Evolutionary conservation across 2,113 vertebrate genomes (phyloP), one percentile per base, ranked within the genome.

Genomic region (Panthera uncia): DNA sequence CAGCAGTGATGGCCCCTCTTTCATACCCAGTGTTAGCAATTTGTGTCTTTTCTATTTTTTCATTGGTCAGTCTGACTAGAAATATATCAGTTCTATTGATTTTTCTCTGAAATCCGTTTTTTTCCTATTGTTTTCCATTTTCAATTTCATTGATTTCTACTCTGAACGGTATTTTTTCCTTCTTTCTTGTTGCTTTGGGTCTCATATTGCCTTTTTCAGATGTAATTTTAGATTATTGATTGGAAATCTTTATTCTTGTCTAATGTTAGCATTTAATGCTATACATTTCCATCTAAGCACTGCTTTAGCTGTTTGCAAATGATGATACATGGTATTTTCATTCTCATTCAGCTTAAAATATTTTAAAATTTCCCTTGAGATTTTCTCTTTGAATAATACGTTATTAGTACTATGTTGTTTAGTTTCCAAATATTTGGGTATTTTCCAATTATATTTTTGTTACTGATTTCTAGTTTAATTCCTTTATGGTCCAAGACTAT

Each of bases 381-480:
- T 23, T 57, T 68, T 29, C 41, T 96, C 36, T 94, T 89, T 9
- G 21, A 55, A 12, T 25, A 14, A 33, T 79, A 71, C 5, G 21
- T n/a, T 78, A 88, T 82, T 83, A 55, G 23, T 27, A 88, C 13
- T 78, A 31, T 48, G 11, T 38, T 91, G 65, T 87, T 95, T 78
- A 74, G 10, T 71, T 81, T 79, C 31, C 27, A 38, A 82, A 41
- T 68, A 69, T 66, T 91, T 84, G 45, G 5, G 65, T 83, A 74
- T 38, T 68, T 95, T 89, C 83, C 50, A 83, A 38, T 50, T 78
- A 61, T 93, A 80, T n/a, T 6, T 88, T 19, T 88, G 33, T 73
- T 69, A 87, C 11, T 78, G 48, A 82, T 91, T 91, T 91, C n/a
- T 69, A 52, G 21, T 82, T 87, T 95, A 69, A 87, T 94, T 94